Evolutionary conservation across 64 coral and sea anemone species (phyloP), one percentile per base, ranked within the genome.

Genomic region (Astreopora myriophthalma): DNA sequence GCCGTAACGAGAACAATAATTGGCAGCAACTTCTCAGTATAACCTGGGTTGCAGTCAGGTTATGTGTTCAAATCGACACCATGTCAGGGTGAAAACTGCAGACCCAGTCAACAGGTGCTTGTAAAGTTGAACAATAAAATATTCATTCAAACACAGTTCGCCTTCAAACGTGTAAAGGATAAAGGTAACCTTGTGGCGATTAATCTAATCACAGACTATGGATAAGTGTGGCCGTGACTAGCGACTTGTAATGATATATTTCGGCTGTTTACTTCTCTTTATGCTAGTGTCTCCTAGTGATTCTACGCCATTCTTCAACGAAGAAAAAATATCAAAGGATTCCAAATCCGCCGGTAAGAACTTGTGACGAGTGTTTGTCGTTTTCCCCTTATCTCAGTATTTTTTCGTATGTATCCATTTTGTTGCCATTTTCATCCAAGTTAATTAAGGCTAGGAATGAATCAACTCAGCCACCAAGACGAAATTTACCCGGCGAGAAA

Each of bases 141-240:
- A 82, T 82, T 82, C 8, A 82, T 82, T 82, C 27, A 34, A 77
- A 60, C 44, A 22, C 17, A 37, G 57, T 82, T 22, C 10, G 25
- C 19, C 30, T 5, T 23, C 3, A 60, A 30, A 35, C 76, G 8
- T 58, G 76, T 61, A 32, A 60, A 46, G 5, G 28, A 60, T 24
- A 25, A 16, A 82, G 57, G 14, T 24, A 31, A 37, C 32, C 16
- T 23, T 37, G 7, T 25, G n/a, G 49, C 37, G 33, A 64, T 25
- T 12, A 82, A 64, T 37, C 55, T 58, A 0, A 38, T 7, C 6
- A 37, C 5, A 4, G 2, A 63, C 79, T 8, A 36, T 38, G 30
- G 32, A 64, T 63, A 10, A 36, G 6, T 24, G 33, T 35, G 19
- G 52, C 36, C 60, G 3, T 82, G 57, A 55, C 51, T 19, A 11